Base-by-base conservation (phyloP, 2,797 vertebrate species). In the Chelidonichthys spinosus region DNA sequence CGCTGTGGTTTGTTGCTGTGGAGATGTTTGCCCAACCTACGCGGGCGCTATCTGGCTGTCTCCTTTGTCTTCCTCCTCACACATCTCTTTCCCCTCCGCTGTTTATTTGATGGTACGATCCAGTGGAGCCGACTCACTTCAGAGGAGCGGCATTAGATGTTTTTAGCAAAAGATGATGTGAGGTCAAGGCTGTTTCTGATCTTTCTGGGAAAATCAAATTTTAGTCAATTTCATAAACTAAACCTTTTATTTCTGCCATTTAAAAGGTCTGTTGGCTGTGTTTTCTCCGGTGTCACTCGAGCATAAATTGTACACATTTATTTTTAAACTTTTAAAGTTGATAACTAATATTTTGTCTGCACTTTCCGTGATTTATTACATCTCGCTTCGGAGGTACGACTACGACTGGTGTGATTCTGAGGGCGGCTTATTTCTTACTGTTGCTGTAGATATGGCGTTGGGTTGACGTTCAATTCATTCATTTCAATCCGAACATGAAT, bases 1-100 rank as follows among this genome's bases (percentile, higher is more conserved):
- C 3, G 2, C n/a, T 75, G 43, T 56, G 18, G 53, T 69, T 72
- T 68, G 87, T 92, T 92, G 59, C 86, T 69, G 17, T 83, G 81
- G 88, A 79, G 70, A 87, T 68, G 68, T 76, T 69, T 80, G n/a
- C 35, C 25, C 39, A 36, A 13, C 55, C 39, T 62, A 39, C 17
- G 3, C 32, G 58, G 33, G 37, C 52, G 50, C 32, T 32, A 9
- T 25, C 11, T 42, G n/a, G 10, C 39, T 71, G 32, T 18, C 35
- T 18, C 17, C 4, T 63, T 4, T 11, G 9, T 39, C 53, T 55
- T 42, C 65, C 44, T 18, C 42, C 50, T 63, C 8, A 18, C 33
- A 40, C 37, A 42, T 39, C 32, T 44, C 7, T 33, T 11, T 49
- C 39, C 39, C 61, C 55, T 58, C 47, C 3, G 50, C 11, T 35